Base-by-base conservation (phyloP, 1,140 invertebrate genomes). In the Harpegnathos saltator region DNA sequence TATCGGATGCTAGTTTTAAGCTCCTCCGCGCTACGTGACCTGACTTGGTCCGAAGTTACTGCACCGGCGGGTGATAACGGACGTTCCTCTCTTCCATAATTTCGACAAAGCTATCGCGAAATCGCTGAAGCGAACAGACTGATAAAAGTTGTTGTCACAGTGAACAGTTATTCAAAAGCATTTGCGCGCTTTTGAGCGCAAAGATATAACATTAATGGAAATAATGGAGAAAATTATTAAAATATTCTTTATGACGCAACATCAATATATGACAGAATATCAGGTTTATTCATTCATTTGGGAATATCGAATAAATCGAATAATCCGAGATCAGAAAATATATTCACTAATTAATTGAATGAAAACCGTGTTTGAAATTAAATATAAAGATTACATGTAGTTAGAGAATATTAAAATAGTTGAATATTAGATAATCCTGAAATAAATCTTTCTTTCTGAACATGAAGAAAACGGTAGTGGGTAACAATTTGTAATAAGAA, bases 1-100 rank as follows among this genome's bases (percentile, higher is more conserved):
- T 83, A 85, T 48, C 78, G 56, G 22, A 80, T 69, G 81, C 0
- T 0, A 7, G 58, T 15, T 3, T 62, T 77, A 52, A 66, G 3
- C 17, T 29, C 11, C n/a, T n/a, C 15, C 22, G 15, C 12, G 19
- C n/a, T 12, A 4, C 14, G 50, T 12, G 11, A 73, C 56, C 3
- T 9, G 12, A 15, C 44, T 58, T 17, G 9, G 19, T 15, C 62
- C 50, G 65, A 33, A 14, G 12, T 80, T 69, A 44, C 1, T 26
- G 14, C 56, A 80, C 33, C 63, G 15, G 22, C 65, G 3, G 1
- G 14, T 71, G 24, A 4, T 58, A 26, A 48, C 65, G 52, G 58
- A 71, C 17, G 52, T 80, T 80, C 75, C 52, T 22, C 1, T 7
- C 14, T 59, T 48, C 44, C 15, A 24, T 19, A 69, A 69, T 56